Evolutionary conservation across 2,888 invertebrate species (phyloP).

Genomic region (Eurytoma californica): DNA sequence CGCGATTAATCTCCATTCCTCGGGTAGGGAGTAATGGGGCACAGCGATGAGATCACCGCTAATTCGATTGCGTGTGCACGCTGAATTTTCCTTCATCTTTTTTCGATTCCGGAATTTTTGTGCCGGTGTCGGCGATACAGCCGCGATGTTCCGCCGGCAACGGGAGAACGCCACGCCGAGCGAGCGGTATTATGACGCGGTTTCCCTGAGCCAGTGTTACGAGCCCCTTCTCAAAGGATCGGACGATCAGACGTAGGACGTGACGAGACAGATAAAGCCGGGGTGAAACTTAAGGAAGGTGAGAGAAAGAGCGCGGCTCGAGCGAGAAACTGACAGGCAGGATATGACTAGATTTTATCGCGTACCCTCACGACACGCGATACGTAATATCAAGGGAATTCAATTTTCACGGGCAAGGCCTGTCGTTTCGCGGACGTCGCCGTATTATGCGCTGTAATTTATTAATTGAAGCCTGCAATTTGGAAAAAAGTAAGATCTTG

Average conservation of each 20-base stretch:
- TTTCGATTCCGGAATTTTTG: neutral
- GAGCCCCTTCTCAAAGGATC: slow-evolving; percentile 1
- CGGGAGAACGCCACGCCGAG: too few species aligned
- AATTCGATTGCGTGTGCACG: too few species aligned
- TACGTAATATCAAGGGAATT: slow-evolving; percentile 20
- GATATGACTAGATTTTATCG: slow-evolving; percentile 48
- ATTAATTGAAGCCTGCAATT: too few species aligned
- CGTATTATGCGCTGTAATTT: too few species aligned
- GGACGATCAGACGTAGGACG: neutral
- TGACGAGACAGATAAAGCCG: slow-evolving; percentile 24
- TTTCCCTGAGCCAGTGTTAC: slow-evolving; percentile 2
- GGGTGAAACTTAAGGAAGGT: slow-evolving; percentile 43
- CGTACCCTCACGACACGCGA: slow-evolving; percentile 24
- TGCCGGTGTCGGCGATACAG: too few species aligned
- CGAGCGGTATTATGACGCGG: neutral
- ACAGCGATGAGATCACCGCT: too few species aligned
- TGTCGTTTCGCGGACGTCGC: too few species aligned
- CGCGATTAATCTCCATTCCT: too few species aligned
- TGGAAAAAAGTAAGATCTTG: too few species aligned
- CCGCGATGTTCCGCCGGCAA: neutral
- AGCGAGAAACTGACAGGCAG: slow-evolving; percentile 39
- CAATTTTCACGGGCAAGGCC: slow-evolving; percentile 11
- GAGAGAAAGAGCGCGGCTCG: slow-evolving; percentile 31
- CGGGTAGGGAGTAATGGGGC: too few species aligned
- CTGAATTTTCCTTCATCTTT: neutral